Conservation (phyloP, 2,113 vertebrate genomes). For the Oncorhynchus masou region DNA sequence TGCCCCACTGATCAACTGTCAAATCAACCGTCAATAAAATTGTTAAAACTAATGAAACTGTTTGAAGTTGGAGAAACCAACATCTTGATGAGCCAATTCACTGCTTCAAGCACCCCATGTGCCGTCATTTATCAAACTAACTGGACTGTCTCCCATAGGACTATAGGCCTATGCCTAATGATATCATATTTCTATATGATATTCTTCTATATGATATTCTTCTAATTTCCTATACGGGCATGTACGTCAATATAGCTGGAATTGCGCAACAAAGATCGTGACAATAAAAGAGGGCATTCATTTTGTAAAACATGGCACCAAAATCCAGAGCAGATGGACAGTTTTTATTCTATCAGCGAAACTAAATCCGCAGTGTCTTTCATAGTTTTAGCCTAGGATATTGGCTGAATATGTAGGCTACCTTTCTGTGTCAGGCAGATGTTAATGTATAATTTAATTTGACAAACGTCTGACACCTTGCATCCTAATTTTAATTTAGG, state of each 20-base stretch:
- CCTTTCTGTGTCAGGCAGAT: constrained; percentile 33
- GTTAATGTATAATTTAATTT: constrained; percentile 44
- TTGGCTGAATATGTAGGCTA: constrained; percentile 22
- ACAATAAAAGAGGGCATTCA: constrained; percentile 56
- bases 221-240: neutral
- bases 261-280: constrained; percentile 29
- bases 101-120: neutral
- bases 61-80: neutral
- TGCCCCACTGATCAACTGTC: neutral
- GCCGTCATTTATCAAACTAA: neutral
- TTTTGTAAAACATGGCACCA: constrained; percentile 55
- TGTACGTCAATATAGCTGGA: constrained; percentile 9
- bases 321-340: constrained; percentile 44
- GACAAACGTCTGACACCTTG: constrained; percentile 47
- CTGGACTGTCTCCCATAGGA: neutral
- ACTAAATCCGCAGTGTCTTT: constrained; percentile 44
- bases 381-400: constrained; percentile 37
- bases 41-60: neutral
- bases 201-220: too few species aligned
- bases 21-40: neutral
- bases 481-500: neutral
- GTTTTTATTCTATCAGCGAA: constrained; percentile 50
- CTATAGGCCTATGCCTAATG: too few species aligned
- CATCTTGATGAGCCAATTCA: neutral
- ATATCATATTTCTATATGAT: neutral